Evolutionary conservation across 1,140 invertebrate genomes (phyloP).

Genomic region (Zaprionus camerounensis): DNA sequence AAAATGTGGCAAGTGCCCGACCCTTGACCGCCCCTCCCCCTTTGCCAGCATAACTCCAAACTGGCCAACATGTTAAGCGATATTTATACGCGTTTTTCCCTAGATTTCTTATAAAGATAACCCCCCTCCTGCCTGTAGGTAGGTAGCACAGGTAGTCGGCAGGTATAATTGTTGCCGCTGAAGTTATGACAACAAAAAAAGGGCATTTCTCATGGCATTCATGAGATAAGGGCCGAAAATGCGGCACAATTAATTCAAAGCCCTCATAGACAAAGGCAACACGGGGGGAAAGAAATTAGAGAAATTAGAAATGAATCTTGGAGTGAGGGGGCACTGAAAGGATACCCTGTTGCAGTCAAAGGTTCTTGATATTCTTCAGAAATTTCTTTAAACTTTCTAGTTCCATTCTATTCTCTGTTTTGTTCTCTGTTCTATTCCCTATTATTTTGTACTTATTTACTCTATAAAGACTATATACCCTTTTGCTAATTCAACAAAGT

Average conservation of each 20-base stretch:
- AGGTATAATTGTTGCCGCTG: constrained; percentile 41
- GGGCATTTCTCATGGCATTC: constrained; percentile 52
- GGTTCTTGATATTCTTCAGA: neutral
- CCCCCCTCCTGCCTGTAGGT: neutral
- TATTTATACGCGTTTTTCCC: constrained; percentile 64
- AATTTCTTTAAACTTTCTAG: neutral
- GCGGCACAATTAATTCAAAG: constrained; percentile 47
- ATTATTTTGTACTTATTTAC: too few relatives aligned
- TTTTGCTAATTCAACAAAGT: neutral
- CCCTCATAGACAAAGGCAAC: constrained; percentile 36
- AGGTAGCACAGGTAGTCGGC: constrained; percentile 46
- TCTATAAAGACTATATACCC: neutral
- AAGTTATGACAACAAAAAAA: constrained; percentile 61
- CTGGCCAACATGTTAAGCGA: constrained; percentile 69
- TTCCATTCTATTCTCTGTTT: too few relatives aligned
- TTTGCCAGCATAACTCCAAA: neutral
- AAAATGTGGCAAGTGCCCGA: constrained; percentile 59
- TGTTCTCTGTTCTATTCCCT: too few relatives aligned
- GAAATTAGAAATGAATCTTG: neutral
- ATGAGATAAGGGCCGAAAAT: constrained; percentile 30
- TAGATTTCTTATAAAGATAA: constrained; percentile 78
- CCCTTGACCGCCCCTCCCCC: constrained; percentile 1
- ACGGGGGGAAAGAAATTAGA: constrained; percentile 3
- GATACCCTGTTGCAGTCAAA: constrained; percentile 17
- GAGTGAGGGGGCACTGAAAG: neutral